These are phyloP conservation scores for Muscicapa striata DNA, from an alignment of 2,797 vertebrate species.

Conservation along the genomic window DNA sequence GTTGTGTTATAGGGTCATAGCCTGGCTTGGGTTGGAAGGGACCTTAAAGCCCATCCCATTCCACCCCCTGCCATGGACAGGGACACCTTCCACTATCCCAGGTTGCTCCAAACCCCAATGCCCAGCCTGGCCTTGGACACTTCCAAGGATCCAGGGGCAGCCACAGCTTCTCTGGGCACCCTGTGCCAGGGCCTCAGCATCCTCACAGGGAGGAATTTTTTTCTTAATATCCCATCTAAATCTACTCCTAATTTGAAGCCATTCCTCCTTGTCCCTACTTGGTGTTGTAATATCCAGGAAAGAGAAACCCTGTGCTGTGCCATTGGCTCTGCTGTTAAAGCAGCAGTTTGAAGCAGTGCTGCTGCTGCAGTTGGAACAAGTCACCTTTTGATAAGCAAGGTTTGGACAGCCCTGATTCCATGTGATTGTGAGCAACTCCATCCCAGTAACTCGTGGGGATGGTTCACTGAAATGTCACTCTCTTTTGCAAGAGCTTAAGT, in stretches of 20 bases:
- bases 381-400: not conserved
- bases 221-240: too few species aligned
- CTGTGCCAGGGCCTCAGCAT: accelerated
- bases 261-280: too few species aligned
- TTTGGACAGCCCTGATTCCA: not conserved
- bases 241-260: too few species aligned
- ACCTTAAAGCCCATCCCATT: not conserved
- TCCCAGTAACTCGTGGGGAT: accelerated
- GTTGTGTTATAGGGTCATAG: accelerated
- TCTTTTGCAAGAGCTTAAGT: not conserved
- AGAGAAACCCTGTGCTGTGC: not conserved
- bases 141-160: not conserved
- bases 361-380: not conserved
- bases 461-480: not conserved
- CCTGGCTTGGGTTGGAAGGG: not conserved
- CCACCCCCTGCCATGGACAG: not conserved
- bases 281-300: not conserved
- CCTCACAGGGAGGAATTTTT: not conserved
- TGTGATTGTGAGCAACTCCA: not conserved
- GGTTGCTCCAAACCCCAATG: accelerated
- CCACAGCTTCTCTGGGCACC: not conserved
- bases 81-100: not conserved
- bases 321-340: not conserved
- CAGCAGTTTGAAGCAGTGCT: not conserved
- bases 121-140: accelerated